Conservation (phyloP, 2,113 vertebrate species). For the Mellivora capensis region DNA sequence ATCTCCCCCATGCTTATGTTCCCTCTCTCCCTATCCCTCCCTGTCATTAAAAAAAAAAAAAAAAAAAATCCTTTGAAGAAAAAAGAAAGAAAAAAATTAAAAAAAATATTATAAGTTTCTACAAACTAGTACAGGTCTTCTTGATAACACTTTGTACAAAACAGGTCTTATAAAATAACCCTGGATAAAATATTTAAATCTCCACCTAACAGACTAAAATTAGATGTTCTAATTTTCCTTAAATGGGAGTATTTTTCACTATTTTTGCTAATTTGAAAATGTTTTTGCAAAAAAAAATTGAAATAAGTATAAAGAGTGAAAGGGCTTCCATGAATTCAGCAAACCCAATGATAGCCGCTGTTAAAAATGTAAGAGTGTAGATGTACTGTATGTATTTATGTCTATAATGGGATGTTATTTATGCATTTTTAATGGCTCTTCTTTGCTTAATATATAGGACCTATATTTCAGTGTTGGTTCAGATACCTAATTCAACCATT, state of each 20-base stretch:
- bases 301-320: neutral
- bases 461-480: neutral
- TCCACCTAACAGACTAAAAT: neutral
- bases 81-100: too few relatives aligned
- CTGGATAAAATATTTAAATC: neutral
- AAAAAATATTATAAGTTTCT: neutral
- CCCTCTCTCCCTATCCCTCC: too few relatives aligned
- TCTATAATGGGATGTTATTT: neutral
- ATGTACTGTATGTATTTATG: neutral
- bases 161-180: constrained; percentile 27
- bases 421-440: neutral
- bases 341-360: neutral
- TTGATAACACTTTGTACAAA: constrained; percentile 10
- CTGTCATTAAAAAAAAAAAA: too few relatives aligned
- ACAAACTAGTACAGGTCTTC: neutral
- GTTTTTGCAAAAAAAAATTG: neutral
- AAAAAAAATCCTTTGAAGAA: too few relatives aligned
- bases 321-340: neutral
- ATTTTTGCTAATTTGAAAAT: constrained; percentile 33
- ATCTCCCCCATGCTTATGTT: too few relatives aligned
- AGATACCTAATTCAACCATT: neutral
- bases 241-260: constrained; percentile 33
- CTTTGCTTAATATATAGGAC: neutral
- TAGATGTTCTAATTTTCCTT: neutral
- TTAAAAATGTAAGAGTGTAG: neutral